Base-by-base conservation (phyloP, 30 jellyfish, hydroid and myxozoan species). In the Hydractinia echinata region DNA sequence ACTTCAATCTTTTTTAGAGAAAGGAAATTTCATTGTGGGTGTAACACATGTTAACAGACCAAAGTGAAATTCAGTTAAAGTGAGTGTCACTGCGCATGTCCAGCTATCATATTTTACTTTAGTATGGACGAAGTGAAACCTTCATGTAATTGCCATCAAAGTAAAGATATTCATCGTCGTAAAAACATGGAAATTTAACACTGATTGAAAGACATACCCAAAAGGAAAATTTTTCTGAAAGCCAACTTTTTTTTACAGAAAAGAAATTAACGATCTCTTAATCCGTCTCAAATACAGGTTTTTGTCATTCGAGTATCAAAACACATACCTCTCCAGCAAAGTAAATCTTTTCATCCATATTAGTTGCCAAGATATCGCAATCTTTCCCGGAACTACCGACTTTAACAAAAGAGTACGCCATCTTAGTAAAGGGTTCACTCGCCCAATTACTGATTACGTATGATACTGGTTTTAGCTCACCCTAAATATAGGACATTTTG, bases 251-350 rank as follows among this genome's bases (percentile, higher is more conserved):
- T n/a, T 6, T n/a, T 7, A 64, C 9, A 51, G 0, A 13, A 6
- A 64, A 64, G 19, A 44, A 58, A 13, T 6, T 64, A 64, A n/a
- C 73, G 4, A 16, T 58, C 19, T 58, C 19, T 1, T 11, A 58
- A 13, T 58, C 15, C 3, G 15, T 58, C 19, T 58, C 15, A 58
- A 16, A 58, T 58, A 3, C 69, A 58, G 3, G 19, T 58, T 3
- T 11, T 58, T 1, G 44, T 30, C 44, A 30, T 30, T 30, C 44
- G 44, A 30, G 44, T 30, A 3, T 16, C 69, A 58, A 21, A 76
- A 77, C 9, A 67, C 91, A 19, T 66, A 86, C 97, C 96, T 91
- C 97, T 15, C 97, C 97, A 56, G 97, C 97, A 61, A 91, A 91
- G 55, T 76, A 86, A 4, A 91, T 53, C 67, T 85, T 91, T 5